Conservation (phyloP, 2,113 vertebrate species). For the Zosterops pallidus region DNA sequence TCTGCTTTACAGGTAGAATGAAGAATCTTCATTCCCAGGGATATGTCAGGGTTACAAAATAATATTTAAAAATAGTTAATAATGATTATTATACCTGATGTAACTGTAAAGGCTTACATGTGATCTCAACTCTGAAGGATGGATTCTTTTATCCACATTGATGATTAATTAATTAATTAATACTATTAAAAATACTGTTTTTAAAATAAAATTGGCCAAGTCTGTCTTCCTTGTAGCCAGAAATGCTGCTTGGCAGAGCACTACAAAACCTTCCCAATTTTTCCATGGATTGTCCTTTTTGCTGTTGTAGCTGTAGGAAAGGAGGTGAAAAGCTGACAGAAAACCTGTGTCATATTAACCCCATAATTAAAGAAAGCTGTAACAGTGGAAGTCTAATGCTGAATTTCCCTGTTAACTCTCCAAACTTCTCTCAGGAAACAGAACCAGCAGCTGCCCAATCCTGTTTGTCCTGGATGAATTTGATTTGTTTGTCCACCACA, state of each 20-base stretch:
- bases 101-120: background rate
- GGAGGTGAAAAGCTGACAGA: background rate
- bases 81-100: rapidly evolving
- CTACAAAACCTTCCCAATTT: background rate
- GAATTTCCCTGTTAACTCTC: background rate
- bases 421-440: conserved; percentile 77
- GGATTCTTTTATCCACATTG: background rate
- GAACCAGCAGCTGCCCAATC: conserved; percentile 86
- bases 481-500: conserved; percentile 95
- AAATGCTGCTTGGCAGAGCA: background rate
- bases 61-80: background rate
- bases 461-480: conserved; percentile 95
- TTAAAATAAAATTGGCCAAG: background rate
- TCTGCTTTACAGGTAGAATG: background rate
- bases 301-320: rapidly evolving
- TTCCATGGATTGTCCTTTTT: background rate
- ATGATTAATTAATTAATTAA: no score
- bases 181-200: background rate
- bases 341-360: background rate
- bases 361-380: background rate
- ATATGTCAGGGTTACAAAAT: background rate
- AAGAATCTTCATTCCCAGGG: background rate
- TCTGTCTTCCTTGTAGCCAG: background rate
- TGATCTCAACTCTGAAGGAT: background rate
- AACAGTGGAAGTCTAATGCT: background rate